Conservation (phyloP, 1,140 invertebrate genomes). For the Drosophila ohnishii region DNA sequence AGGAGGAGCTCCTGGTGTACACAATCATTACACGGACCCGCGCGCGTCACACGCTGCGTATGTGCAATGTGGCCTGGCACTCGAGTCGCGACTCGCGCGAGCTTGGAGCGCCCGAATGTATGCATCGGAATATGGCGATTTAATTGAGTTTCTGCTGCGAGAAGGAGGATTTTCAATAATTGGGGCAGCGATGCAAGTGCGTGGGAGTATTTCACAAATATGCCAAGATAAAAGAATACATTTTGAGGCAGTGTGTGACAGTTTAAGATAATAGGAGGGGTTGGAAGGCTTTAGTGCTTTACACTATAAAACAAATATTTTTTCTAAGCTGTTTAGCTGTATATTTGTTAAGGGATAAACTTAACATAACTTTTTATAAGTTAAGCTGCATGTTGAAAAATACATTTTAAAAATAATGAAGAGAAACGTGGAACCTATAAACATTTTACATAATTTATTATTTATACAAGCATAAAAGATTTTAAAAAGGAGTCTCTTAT, state of each 20-base stretch:
- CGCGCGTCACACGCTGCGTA: constrained; percentile 56
- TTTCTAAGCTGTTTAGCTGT: not conserved
- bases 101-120: constrained; percentile 63
- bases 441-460: not conserved
- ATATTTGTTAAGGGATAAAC: not conserved
- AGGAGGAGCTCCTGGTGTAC: constrained; percentile 54
- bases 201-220: constrained; percentile 22
- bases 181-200: constrained; percentile 53
- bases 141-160: constrained; percentile 60
- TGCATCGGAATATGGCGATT: constrained; percentile 61
- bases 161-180: constrained; percentile 60
- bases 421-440: not conserved
- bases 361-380: not conserved
- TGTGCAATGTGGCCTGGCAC: constrained; percentile 45
- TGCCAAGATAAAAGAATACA: constrained; percentile 6
- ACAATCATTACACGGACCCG: constrained; percentile 45
- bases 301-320: not conserved
- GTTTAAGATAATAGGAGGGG: not conserved
- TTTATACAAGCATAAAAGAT: too few relatives aligned
- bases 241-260: not conserved
- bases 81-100: constrained; percentile 46
- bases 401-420: not conserved
- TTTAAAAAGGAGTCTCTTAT: not conserved
- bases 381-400: not conserved
- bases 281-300: not conserved